These are phyloP conservation scores for Prosopocoilus inquinatus DNA, from an alignment of 2,888 invertebrate species.

Conservation along the genomic window DNA sequence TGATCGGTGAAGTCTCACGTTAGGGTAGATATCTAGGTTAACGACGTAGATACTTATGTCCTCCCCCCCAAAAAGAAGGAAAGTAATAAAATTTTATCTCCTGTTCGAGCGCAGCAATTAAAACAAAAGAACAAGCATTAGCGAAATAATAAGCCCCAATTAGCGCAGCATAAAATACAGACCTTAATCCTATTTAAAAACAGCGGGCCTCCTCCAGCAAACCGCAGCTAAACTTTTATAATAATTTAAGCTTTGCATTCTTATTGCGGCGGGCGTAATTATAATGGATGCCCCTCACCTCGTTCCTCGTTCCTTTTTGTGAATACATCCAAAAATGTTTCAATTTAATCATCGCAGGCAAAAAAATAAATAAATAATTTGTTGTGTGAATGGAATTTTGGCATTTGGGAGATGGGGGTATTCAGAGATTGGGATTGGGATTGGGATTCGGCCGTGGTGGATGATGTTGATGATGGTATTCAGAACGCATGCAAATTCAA, in stretches of 20 bases:
- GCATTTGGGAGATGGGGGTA: too few species aligned
- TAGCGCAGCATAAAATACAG: conserved; percentile 25
- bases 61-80: background rate
- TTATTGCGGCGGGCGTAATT: conserved; percentile 24
- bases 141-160: conserved; percentile 35
- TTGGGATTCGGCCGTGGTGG: too few species aligned
- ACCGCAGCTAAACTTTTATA: conserved; percentile 26
- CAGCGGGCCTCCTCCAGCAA: conserved; percentile 15
- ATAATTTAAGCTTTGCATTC: conserved; percentile 31
- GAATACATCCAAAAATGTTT: too few species aligned
- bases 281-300: conserved; percentile 17
- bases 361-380: too few species aligned
- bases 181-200: conserved; percentile 28
- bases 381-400: too few species aligned
- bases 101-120: conserved; percentile 21
- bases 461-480: too few species aligned
- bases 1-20: too few species aligned
- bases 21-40: too few species aligned
- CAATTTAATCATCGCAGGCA: too few species aligned
- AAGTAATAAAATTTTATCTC: conserved; percentile 8
- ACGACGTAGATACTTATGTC: background rate
- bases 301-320: conserved; percentile 7
- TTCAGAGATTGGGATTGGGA: too few species aligned
- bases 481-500: conserved; percentile 39
- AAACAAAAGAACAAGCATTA: conserved; percentile 29